These are phyloP conservation scores for Altica lythri DNA, from an alignment of 2,888 invertebrate species.

Conservation along the genomic window DNA sequence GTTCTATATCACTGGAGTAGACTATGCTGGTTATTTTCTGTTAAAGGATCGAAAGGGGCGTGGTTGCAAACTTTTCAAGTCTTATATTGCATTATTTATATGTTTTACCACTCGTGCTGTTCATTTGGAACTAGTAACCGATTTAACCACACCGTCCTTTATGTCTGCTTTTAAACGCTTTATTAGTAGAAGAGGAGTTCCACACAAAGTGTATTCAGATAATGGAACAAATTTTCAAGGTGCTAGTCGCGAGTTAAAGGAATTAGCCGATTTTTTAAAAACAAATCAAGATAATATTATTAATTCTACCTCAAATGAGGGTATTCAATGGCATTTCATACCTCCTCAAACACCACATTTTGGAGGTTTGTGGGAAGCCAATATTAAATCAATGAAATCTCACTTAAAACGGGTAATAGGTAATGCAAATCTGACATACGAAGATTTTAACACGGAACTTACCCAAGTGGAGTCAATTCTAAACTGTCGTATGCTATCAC, in stretches of 20 bases:
- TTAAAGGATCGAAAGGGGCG: constrained; percentile 16
- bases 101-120: constrained; percentile 36
- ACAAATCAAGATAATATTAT: no score
- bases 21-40: no score
- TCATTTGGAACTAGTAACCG: constrained; percentile 41
- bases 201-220: constrained; percentile 41
- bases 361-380: constrained; percentile 36
- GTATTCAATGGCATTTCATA: constrained; percentile 30
- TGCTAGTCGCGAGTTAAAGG: constrained; percentile 20
- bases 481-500: constrained; percentile 42
- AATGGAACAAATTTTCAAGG: constrained; percentile 39
- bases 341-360: constrained; percentile 31
- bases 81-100: constrained; percentile 30
- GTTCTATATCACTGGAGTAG: no score
- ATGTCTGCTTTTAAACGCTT: constrained; percentile 37
- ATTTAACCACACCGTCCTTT: constrained; percentile 37
- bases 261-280: no score
- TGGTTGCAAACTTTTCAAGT: constrained; percentile 18
- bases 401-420: constrained; percentile 35
- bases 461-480: constrained; percentile 40
- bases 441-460: constrained; percentile 40
- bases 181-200: constrained; percentile 38
- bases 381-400: constrained; percentile 21
- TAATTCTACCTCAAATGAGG: constrained; percentile 4
- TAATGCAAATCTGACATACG: constrained; percentile 35